These are phyloP conservation scores for Clarias pachynema DNA, from an alignment of 2,797 vertebrate genomes.

Conservation along the genomic window DNA sequence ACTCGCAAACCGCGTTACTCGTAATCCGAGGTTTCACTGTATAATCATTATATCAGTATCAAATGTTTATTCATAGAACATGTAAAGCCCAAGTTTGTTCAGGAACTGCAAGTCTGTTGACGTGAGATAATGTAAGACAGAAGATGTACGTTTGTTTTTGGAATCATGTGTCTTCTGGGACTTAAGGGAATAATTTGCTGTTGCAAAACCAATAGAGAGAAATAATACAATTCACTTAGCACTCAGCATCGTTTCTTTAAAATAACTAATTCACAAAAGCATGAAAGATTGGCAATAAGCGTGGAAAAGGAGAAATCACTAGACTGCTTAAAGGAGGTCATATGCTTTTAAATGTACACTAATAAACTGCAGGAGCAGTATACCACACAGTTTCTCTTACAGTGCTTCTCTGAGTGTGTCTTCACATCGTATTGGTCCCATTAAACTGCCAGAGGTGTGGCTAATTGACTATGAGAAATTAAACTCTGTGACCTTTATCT, in stretches of 20 bases:
- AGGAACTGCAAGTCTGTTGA: not conserved
- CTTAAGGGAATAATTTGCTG: not conserved
- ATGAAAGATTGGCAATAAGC: not conserved
- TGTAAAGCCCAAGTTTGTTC: not conserved
- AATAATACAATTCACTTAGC: not conserved
- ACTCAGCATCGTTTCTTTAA: not conserved
- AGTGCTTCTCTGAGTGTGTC: not conserved
- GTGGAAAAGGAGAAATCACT: not conserved
- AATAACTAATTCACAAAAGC: not conserved
- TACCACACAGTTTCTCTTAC: not conserved
- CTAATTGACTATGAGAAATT: slow-evolving; percentile 12
- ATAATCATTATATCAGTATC: not conserved
- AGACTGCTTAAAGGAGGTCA: not conserved
- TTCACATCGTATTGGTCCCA: slow-evolving; percentile 20
- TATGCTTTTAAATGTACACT: not conserved
- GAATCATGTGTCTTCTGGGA: not conserved
- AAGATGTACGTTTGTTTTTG: not conserved
- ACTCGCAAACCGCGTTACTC: no score
- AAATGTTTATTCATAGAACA: not conserved
- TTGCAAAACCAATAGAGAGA: not conserved
- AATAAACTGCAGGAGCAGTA: not conserved
- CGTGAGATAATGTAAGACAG: not conserved
- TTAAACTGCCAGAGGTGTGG: slow-evolving; percentile 1
- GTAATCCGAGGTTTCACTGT: no score
- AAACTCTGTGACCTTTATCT: slow-evolving; percentile 29